Conservation (phyloP, 2,888 invertebrate genomes). For the Pecten maximus region DNA sequence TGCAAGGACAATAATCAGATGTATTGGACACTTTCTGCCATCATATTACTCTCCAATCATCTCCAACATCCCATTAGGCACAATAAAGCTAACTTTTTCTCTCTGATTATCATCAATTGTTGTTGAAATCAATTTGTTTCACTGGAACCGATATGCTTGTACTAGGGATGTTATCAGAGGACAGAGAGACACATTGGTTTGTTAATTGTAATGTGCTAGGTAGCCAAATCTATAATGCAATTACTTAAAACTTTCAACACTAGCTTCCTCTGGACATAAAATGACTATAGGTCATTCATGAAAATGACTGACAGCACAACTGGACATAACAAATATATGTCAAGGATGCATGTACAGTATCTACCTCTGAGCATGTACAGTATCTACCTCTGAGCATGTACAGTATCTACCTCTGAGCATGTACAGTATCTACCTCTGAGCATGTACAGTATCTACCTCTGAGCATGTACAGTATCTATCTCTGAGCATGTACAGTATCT, state of each 20-base stretch:
- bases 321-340: not conserved
- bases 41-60: not conserved
- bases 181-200: not conserved
- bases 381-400: too few relatives aligned
- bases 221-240: not conserved
- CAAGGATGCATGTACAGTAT: not conserved
- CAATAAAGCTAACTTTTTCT: not conserved
- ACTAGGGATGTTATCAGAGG: not conserved
- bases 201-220: not conserved
- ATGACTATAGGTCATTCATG: not conserved
- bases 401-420: too few relatives aligned
- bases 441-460: too few relatives aligned
- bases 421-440: too few relatives aligned
- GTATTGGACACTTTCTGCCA: not conserved
- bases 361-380: too few relatives aligned
- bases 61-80: not conserved
- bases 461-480: too few relatives aligned
- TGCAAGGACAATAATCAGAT: not conserved
- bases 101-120: not conserved
- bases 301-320: not conserved
- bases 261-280: not conserved
- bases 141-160: not conserved
- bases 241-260: not conserved
- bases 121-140: constrained; percentile 6
- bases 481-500: too few relatives aligned